phyloP scores from a whole-genome alignment of 2,888 invertebrate genomes.

The Ectemnius continuus region DNA sequence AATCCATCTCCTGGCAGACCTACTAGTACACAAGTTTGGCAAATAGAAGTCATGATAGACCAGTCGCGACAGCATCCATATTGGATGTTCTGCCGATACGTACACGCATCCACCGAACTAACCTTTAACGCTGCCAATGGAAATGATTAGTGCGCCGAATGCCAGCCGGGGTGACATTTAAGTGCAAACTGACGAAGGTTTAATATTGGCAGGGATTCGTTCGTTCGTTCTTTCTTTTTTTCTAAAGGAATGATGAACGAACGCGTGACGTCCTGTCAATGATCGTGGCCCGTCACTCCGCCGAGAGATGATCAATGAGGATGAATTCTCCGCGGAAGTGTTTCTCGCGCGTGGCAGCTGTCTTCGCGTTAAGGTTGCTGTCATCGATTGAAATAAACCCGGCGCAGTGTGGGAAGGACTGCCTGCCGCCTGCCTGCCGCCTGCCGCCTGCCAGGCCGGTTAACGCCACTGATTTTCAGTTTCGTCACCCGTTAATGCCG shows the following conservation, averaged over 20 bases:
- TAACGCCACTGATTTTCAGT: conserved; percentile 29
- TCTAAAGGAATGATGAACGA: too few species aligned
- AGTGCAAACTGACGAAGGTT: too few species aligned
- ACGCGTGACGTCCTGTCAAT: too few species aligned
- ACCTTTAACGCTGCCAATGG: too few species aligned
- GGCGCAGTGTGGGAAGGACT: conserved; percentile 8
- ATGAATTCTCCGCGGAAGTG: conserved; percentile 40
- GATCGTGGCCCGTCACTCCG: too few species aligned
- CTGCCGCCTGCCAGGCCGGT: not conserved
- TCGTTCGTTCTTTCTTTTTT: too few species aligned
- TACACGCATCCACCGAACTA: too few species aligned
- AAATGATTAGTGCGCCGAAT: too few species aligned
- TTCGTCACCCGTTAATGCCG: conserved; percentile 47
- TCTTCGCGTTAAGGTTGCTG: not conserved
- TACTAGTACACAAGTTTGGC: too few species aligned
- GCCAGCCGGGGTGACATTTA: too few species aligned
- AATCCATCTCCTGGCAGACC: conserved; percentile 13
- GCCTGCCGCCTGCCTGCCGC: conserved; percentile 2
- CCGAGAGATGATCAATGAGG: conserved; percentile 35
- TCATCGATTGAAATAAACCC: conserved; percentile 40
- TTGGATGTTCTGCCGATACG: too few species aligned
- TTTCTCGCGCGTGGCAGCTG: conserved; percentile 1
- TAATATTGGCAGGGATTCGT: too few species aligned
- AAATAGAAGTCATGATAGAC: conserved; percentile 23
- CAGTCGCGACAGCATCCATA: not conserved